These are phyloP conservation scores for Tolmerus cingulatus DNA, from an alignment of 2,888 invertebrate genomes.

Conservation along the genomic window DNA sequence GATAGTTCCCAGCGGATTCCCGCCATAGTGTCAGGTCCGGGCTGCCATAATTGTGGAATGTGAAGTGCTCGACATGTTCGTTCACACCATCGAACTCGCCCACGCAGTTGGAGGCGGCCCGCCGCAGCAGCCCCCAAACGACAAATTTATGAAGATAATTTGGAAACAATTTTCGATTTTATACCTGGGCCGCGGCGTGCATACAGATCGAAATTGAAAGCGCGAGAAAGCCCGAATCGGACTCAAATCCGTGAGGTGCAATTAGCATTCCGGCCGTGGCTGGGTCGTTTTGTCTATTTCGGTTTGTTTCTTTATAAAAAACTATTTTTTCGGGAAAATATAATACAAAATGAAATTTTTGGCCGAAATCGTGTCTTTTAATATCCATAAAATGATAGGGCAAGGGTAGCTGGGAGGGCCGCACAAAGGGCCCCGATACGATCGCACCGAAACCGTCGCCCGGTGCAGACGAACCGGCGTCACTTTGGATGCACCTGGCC, in stretches of 20 bases:
- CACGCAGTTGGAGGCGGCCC: neutral
- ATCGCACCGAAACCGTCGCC: neutral
- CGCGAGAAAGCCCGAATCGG: neutral
- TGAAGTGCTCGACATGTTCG: constrained; percentile 29
- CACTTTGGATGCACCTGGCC: constrained; percentile 4
- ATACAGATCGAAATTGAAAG: constrained; percentile 26
- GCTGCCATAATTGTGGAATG: constrained; percentile 23
- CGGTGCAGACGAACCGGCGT: neutral
- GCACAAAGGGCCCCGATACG: neutral
- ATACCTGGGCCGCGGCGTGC: neutral
- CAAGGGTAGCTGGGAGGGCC: neutral
- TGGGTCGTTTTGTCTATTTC: neutral
- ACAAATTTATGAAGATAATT: constrained; percentile 43
- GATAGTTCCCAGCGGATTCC: constrained; percentile 3
- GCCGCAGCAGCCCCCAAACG: neutral
- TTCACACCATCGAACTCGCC: constrained; percentile 33
- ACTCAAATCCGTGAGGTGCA: neutral
- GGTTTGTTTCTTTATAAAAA: neutral
- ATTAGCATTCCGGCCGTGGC: constrained; percentile 5
- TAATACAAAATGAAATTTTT: neutral
- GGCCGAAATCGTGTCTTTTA: constrained; percentile 4
- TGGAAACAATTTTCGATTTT: constrained; percentile 43
- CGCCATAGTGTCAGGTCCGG: neutral
- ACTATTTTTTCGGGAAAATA: neutral
- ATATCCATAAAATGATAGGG: constrained; percentile 20